Conservation (phyloP, 1,140 invertebrate species). For the Zaprionus capensis region DNA sequence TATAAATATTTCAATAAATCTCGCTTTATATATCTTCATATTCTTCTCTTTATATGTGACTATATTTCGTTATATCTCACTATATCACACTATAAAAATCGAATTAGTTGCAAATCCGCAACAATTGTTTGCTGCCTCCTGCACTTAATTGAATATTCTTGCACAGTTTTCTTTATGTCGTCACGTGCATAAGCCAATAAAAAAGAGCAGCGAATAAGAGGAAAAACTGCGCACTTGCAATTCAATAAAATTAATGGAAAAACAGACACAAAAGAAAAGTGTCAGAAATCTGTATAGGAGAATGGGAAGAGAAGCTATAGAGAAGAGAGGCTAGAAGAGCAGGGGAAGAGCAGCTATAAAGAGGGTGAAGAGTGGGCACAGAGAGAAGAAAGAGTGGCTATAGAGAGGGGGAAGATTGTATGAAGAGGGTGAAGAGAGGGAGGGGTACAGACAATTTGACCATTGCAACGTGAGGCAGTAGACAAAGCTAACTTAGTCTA, state of each 20-base stretch:
- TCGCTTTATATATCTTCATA: not conserved
- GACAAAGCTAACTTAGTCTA: not conserved
- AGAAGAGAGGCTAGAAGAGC: not conserved
- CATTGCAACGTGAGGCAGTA: not conserved
- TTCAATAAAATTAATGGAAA: slow-evolving; percentile 73
- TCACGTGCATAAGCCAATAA: slow-evolving; percentile 7
- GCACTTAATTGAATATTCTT: slow-evolving; percentile 6
- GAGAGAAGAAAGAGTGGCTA: not conserved
- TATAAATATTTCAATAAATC: not conserved
- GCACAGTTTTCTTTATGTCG: slow-evolving; percentile 5
- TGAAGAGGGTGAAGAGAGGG: not conserved
- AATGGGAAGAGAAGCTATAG: not conserved
- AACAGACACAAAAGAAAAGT: slow-evolving; percentile 32
- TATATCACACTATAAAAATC: not conserved
- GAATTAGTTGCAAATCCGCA: slow-evolving; percentile 3
- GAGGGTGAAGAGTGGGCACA: not conserved
- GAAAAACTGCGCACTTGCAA: slow-evolving; percentile 27
- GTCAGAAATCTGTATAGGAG: slow-evolving; percentile 36
- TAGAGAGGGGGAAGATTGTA: not conserved
- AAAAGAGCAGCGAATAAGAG: not conserved
- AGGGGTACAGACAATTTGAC: not conserved
- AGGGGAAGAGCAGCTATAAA: too few relatives aligned
- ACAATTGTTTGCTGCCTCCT: not conserved
- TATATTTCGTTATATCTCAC: not conserved
- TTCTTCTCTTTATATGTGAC: not conserved